Base-by-base conservation (phyloP, 1,140 invertebrate genomes). In the Globodera ellingtonae region DNA sequence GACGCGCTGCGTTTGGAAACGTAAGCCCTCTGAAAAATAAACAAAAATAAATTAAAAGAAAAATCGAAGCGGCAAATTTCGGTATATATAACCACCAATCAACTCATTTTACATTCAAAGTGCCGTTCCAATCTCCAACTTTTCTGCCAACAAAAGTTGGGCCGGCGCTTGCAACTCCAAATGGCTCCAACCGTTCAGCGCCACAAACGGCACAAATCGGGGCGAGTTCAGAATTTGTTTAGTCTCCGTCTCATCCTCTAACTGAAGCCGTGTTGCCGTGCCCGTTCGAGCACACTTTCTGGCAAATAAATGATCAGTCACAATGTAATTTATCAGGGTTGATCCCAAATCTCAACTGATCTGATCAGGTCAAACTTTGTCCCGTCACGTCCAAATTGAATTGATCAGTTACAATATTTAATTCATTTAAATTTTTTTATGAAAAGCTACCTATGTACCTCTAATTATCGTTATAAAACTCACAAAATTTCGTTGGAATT, bases 191-290 rank as follows among this genome's bases (percentile, higher is more conserved):
- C 70, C 81, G 62, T 83, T 83, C 50, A 83, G n/a, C 70, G 81
- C 24, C 69, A 83, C 78, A 48, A 77, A 83, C 2, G 82, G 82
- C 7, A 83, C 82, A 75, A 83, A 83, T 44, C 82, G 82, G 24
- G 82, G 75, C 21, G 52, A 67, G 13, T 62, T 62, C 52, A 83
- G 50, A 75, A 83, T 83, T 71, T 73, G 24, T 15, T 24, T 52
- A 4, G 82, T 83, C 66, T 73, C 75, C 21, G 48, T 21, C 50
- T 83, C 82, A 47, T 83, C 82, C 21, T 52, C 35, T 47, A 47
- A 6, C 79, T 83, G 82, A 24, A 72, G 67, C 35, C 46, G 48
- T 24, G 18, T 62, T 44, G 72, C 65, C 59, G 48, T 9, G 18
- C 35, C 62, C 21, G 35, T 56, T 56, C 69, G 46, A 3, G 75